Base-by-base conservation (phyloP, 2,113 vertebrate genomes). In the Sylvietta virens region DNA sequence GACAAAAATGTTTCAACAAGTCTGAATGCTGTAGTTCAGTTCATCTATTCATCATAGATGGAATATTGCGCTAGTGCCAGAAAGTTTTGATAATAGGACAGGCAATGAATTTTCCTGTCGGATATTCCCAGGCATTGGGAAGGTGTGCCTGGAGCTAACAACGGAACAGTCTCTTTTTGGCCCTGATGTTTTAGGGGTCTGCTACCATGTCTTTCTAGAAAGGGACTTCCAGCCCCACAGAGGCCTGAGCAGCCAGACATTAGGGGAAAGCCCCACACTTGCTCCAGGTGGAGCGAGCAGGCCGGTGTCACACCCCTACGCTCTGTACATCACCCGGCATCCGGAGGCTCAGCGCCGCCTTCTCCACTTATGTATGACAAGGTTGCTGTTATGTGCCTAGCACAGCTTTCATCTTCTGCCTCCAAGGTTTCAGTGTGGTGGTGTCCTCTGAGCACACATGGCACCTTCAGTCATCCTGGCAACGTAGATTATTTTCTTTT, bases 131-230 rank as follows among this genome's bases (percentile, higher is more conserved):
- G 70, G 94, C 88, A 40, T 77, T 91, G 69, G 94, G 86, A 90
- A 94, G 77, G 40, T 90, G 65, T 91, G 64, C 95, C 77, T 97
- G 86, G 77, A 95, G 79, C 77, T 97, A 96, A 94, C 97, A 96
- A 97, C 97, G 97, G 94, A 97, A 98, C 90, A 51, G 92, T 96
- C 94, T 97, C 79, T 98, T 97, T 98, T 96, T 98, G 97, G 90
- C 96, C 97, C 96, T 97, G 94, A 94, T 98, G 92, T 98, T 97
- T 97, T 97, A 98, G 98, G 97, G 97, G 95, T 95, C 95, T 97
- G 91, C 97, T 94, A 86, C 95, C 97, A 90, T 96, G 96, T 96
- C 94, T 97, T 97, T 97, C 96, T 98, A 97, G 98, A 97, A 97
- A 98, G 97, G 97, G 93, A 95, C 90, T 98, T 95, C 96, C 97